Conservation (phyloP, 1,140 invertebrate species). For the Drosophila biarmipes region DNA sequence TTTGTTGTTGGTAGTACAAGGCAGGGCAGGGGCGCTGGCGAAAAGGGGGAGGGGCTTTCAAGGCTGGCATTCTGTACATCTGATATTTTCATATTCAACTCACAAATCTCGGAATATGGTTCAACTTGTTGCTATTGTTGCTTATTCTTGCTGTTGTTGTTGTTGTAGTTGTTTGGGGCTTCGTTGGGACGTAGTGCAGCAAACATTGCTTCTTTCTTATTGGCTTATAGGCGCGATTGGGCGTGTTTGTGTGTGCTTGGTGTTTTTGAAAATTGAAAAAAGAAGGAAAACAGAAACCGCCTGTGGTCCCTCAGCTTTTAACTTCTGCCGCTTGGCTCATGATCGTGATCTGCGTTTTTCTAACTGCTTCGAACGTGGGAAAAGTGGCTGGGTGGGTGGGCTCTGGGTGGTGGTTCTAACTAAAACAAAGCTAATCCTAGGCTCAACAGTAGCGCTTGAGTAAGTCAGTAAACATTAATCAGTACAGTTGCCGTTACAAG, state of each 20-base stretch:
- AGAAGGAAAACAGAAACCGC: slow-evolving; percentile 51
- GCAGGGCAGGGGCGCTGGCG: slow-evolving; percentile 55
- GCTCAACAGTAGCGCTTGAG: slow-evolving; percentile 48
- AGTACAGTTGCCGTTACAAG: slow-evolving; percentile 51
- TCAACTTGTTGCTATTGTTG: slow-evolving; percentile 41
- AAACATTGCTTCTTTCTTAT: slow-evolving; percentile 33
- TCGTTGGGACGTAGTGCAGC: slow-evolving; percentile 58
- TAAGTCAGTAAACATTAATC: slow-evolving; percentile 64
- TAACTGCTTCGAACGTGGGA: slow-evolving; percentile 11
- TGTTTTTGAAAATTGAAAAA: slow-evolving; percentile 26
- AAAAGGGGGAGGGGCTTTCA: slow-evolving; percentile 14
- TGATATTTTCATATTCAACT: slow-evolving; percentile 45
- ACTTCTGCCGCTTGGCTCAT: not conserved
- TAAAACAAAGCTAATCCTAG: slow-evolving; percentile 52
- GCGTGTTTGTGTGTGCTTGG: slow-evolving; percentile 18
- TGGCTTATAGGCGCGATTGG: slow-evolving; percentile 5
- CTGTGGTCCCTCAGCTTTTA: slow-evolving; percentile 65
- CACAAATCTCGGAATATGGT: slow-evolving; percentile 58
- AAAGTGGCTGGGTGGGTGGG: not conserved
- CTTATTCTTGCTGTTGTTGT: slow-evolving; percentile 33
- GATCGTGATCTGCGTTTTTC: not conserved
- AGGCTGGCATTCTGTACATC: slow-evolving; percentile 53
- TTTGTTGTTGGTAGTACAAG: slow-evolving; percentile 27
- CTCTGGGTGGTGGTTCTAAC: not conserved
- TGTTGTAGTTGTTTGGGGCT: slow-evolving; percentile 21